These are phyloP conservation scores for Callipepla californica DNA, from an alignment of 2,113 vertebrate species.

Conservation along the genomic window DNA sequence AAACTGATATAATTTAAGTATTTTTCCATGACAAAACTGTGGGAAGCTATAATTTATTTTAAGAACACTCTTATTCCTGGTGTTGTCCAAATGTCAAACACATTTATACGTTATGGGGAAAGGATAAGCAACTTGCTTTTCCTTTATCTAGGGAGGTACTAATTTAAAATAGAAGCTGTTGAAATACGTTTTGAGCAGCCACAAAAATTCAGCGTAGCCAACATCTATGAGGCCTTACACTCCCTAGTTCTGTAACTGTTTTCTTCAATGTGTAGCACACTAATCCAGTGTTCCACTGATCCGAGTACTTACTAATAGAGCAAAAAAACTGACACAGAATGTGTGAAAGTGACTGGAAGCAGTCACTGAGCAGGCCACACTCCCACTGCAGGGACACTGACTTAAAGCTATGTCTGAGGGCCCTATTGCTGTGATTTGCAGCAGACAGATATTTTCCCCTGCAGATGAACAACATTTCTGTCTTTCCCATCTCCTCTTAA, in stretches of 20 bases:
- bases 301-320: neutral
- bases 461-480: neutral
- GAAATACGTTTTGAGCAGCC: neutral
- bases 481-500: neutral
- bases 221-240: neutral
- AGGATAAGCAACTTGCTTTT: neutral
- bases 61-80: neutral
- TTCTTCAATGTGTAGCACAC: neutral
- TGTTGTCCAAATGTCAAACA: neutral
- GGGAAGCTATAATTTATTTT: neutral
- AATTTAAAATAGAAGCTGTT: neutral
- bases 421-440: neutral
- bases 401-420: neutral
- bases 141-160: fast-evolving
- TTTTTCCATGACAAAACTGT: neutral
- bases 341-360: neutral
- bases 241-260: neutral
- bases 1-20: neutral
- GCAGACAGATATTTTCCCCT: neutral
- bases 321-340: neutral
- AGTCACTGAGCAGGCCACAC: neutral
- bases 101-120: neutral
- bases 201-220: neutral
- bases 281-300: neutral
- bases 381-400: neutral